A percentile compares a stretch with the other conserved stretches of the same genome.
Conservation (phyloP, 2,888 invertebrate genomes). For the Acheta domesticus region DNA sequence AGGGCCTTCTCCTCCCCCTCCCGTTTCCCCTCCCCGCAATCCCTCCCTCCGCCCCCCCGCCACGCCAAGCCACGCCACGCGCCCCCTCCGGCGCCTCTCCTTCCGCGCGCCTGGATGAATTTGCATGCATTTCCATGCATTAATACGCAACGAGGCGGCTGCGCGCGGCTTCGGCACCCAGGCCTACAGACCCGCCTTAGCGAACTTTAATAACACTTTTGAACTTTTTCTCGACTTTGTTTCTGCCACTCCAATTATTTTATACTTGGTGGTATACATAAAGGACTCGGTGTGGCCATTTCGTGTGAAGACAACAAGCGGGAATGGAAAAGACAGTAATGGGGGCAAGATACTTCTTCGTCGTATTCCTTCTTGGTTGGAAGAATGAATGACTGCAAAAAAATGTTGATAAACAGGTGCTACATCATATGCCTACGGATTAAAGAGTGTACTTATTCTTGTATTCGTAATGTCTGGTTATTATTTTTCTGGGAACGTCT, state of each 20-base stretch:
- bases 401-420: too few species aligned
- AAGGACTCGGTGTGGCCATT: background rate
- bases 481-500: too few species aligned
- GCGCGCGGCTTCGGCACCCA: background rate
- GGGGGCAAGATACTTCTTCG: background rate
- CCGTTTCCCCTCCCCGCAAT: background rate
- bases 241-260: conserved; percentile 35
- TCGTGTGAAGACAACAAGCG: background rate
- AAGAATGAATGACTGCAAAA: too few species aligned
- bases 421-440: too few species aligned
- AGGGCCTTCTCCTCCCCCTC: background rate
- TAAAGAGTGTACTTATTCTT: too few species aligned
- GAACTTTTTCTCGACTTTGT: conserved; percentile 33
- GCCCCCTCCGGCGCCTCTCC: background rate
- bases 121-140: conserved; percentile 35
- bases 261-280: conserved; percentile 31
- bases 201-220: conserved; percentile 35
- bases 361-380: too few species aligned
- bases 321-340: background rate
- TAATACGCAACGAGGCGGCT: conserved; percentile 29
- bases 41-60: background rate
- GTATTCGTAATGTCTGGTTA: too few species aligned
- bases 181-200: conserved; percentile 25
- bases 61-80: background rate
- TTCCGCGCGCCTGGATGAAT: conserved; percentile 24